A percentile compares a stretch with the other conserved stretches of the same genome.
Evolutionary conservation across 2,888 invertebrate genomes (phyloP).

Genomic region (Andrena trimmerana): DNA sequence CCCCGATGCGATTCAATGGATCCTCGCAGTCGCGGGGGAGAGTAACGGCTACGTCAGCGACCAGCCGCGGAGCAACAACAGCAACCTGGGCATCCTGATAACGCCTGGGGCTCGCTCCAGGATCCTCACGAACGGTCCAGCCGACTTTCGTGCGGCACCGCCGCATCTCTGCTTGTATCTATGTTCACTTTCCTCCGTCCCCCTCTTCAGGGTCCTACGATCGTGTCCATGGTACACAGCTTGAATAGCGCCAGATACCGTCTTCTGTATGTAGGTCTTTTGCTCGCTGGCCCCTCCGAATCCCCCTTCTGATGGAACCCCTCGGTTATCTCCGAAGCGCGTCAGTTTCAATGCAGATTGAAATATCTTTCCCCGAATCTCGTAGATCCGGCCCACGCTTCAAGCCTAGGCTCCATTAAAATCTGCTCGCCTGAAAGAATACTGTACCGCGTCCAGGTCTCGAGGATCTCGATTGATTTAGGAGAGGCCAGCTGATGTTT

Average conservation of each 20-base stretch:
- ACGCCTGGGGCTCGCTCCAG: conserved; percentile 34
- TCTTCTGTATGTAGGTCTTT: conserved; percentile 15
- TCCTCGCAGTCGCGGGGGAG: conserved; percentile 8
- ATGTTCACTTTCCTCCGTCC: conserved; percentile 33
- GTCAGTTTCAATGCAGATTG: background rate
- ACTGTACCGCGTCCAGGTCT: background rate
- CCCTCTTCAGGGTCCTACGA: conserved; percentile 31
- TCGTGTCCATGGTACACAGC: conserved; percentile 41
- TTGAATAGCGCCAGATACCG: conserved; percentile 46
- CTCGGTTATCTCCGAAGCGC: background rate
- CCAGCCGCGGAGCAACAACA: conserved; percentile 35
- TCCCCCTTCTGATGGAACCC: background rate
- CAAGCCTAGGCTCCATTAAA: too few species aligned
- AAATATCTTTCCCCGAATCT: background rate
- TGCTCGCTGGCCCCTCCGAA: background rate
- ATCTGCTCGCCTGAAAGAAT: too few species aligned
- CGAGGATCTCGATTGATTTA: background rate
- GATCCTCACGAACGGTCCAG: conserved; percentile 34
- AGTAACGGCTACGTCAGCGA: conserved; percentile 44
- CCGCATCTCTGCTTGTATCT: conserved; percentile 55
- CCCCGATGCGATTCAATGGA: conserved; percentile 27
- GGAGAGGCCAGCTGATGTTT: background rate
- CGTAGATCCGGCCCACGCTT: background rate
- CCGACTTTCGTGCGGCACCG: conserved; percentile 50
- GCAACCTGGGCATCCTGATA: conserved; percentile 54